phyloP scores from a whole-genome alignment of 2,113 vertebrate species.

The Sitta europaea region DNA sequence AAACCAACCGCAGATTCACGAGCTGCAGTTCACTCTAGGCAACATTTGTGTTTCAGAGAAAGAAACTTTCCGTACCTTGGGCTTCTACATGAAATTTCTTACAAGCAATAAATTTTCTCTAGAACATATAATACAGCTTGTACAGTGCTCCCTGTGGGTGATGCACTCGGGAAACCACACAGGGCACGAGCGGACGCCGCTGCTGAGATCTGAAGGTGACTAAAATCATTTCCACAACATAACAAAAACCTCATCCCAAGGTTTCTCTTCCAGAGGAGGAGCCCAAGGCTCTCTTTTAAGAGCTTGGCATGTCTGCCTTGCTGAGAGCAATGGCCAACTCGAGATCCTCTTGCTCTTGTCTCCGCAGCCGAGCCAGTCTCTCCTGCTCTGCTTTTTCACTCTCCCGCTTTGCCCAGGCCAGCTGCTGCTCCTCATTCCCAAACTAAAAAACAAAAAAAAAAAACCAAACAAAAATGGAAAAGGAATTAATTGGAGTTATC shows the following conservation, averaged over 20 bases:
- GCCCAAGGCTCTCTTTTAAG: conserved; percentile 66
- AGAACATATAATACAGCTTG: conserved; percentile 26
- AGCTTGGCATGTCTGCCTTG: conserved; percentile 94
- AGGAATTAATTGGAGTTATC: neutral
- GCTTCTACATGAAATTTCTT: neutral
- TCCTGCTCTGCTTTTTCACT: conserved; percentile 94
- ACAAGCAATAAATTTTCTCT: conserved; percentile 32
- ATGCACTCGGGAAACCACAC: neutral
- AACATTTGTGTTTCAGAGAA: neutral
- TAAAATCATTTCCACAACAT: neutral
- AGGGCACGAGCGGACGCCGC: too few relatives aligned
- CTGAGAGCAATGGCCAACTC: conserved; percentile 97
- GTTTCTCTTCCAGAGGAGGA: neutral
- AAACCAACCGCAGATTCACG: neutral
- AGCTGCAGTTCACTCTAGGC: neutral
- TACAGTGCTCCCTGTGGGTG: neutral
- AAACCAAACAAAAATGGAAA: conserved; percentile 30
- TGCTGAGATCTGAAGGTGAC: neutral
- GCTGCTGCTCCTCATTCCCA: conserved; percentile 96
- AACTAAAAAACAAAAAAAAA: conserved; percentile 77
- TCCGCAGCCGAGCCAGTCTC: conserved; percentile 85
- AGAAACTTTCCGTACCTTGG: neutral
- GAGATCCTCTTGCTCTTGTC: conserved; percentile 97
- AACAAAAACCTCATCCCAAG: neutral
- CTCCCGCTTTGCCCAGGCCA: conserved; percentile 98